Base-by-base conservation (phyloP, 1,140 invertebrate genomes). In the Trigoniulus corallinus region DNA sequence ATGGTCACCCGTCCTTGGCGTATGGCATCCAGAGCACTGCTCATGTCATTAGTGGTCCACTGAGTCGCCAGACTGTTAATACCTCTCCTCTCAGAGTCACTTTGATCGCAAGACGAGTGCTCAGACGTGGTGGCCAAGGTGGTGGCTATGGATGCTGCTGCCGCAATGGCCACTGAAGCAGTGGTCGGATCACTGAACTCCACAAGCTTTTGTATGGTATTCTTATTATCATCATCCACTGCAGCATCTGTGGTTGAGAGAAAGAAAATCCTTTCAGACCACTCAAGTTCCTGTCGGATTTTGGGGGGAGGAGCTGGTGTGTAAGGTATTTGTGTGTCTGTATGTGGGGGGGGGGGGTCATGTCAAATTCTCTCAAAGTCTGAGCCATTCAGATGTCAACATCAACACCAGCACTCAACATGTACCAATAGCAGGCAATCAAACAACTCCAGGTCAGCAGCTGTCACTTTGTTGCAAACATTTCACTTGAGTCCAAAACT, bases 51-150 rank as follows among this genome's bases (percentile, higher is more conserved):
- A 64, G 87, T 84, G 57, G 81, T 85, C 86, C 86, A 89, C 1
- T 81, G 82, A 65, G 86, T 87, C 7, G 82, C 80, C 1, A 79
- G 78, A 12, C 82, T 48, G 88, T 72, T 60, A 82, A 86, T 83
- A 89, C 87, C 57, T 82, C 78, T 59, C 85, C 82, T 62, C 80
- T 82, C 59, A 83, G 72, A 50, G 88, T 72, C 15, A 84, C 83
- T 55, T 89, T 84, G 55, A 88, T 69, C 34, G 86, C 85, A 54
- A 77, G 77, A 54, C 88, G 84, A 84, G 88, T 88, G 67, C 88
- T 84, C n/a, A n/a, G n/a, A n/a, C 58, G 82, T 79, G 63, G 84
- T 82, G 12, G 82, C 84, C 84, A 84, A 89, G 7, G 45, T 7
- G 4, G 45, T 21, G 4, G 22, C 45, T 20, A 10, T 24, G 4